Conservation (phyloP, 30 jellyfish, hydroid and myxozoan species). For the Rhopilema esculentum region DNA sequence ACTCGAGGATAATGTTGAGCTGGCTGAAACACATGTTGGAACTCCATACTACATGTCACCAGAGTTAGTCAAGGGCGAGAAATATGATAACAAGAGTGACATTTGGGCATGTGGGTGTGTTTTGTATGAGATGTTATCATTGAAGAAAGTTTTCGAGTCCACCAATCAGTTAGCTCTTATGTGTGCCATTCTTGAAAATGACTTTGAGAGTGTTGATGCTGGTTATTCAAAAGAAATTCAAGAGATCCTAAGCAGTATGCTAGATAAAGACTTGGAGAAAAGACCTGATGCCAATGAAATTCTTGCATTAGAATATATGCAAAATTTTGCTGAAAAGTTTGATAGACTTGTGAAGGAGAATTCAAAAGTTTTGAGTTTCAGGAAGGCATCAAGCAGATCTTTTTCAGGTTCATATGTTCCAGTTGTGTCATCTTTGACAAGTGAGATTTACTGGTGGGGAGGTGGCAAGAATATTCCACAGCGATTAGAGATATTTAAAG, state of each 20-base stretch:
- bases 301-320: constrained; percentile 25
- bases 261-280: constrained; percentile 74
- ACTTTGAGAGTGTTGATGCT: constrained; percentile 63
- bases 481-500: constrained; percentile 77
- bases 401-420: constrained; percentile 70
- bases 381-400: constrained; percentile 34
- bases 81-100: constrained; percentile 92
- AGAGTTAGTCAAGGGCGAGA: constrained; percentile 91
- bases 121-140: constrained; percentile 84
- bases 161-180: constrained; percentile 89
- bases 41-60: constrained; percentile 99
- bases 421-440: constrained; percentile 85
- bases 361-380: not conserved
- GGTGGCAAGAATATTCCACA: constrained; percentile 92
- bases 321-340: constrained; percentile 28
- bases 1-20: constrained; percentile 78
- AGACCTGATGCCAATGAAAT: constrained; percentile 81
- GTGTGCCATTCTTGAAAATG: constrained; percentile 79
- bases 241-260: constrained; percentile 31
- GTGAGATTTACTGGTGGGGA: constrained; percentile 98
- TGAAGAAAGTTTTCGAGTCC: constrained; percentile 86
- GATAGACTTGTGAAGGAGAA: constrained; percentile 33
- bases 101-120: constrained; percentile 99
- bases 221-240: constrained; percentile 68
- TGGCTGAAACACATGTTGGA: constrained; percentile 92